Base-by-base conservation (phyloP, 2,888 invertebrate species). In the Stenotaenia linearis region DNA sequence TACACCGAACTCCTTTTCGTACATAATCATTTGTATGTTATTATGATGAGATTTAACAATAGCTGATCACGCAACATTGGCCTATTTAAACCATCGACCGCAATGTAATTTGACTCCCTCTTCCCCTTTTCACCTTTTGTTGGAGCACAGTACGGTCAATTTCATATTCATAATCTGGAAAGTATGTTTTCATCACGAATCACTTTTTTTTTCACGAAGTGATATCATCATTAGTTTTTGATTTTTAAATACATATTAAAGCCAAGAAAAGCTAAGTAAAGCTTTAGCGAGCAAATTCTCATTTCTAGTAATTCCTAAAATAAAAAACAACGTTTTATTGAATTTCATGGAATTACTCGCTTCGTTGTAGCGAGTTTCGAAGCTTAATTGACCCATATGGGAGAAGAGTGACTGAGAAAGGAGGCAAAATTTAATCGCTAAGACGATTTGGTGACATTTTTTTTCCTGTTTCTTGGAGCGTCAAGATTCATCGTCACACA, bases 1-100 rank as follows among this genome's bases (percentile, higher is more conserved):
- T 69, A 69, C 25, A 28, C 25, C 69, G 69, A 25, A 69, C 69
- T 69, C 18, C 1, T 50, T n/a, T 7, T 50, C 50, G 50, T 18
- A 50, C 50, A 50, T 50, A 18, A 50, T 50, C n/a, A 69, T 69
- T 69, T 69, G 25, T 28, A 69, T n/a, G 69, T 25, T 23, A 69
- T 69, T 69, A 69, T 69, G 69, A 69, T 28, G 28, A 28, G 69
- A 69, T 69, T 69, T 69, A 69, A 69, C 69, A 69, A 28, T 69
- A 69, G 25, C n/a, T 69, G 69, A 69, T 69, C 69, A 69, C 69
- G 69, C 69, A 69, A 69, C 69, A 50, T n/a, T 50, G 50, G 50
- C 18, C 50, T 50, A 50, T 50, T 50, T 50, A 50, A 50, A 18
- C 50, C 50, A 50, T 69, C 69, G 69, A 69, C 69, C 69, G 28